A percentile compares a stretch with the other conserved stretches of the same genome.
phyloP scores from a whole-genome alignment of 2,113 vertebrate genomes.

The Microcebus lehilahytsara region DNA sequence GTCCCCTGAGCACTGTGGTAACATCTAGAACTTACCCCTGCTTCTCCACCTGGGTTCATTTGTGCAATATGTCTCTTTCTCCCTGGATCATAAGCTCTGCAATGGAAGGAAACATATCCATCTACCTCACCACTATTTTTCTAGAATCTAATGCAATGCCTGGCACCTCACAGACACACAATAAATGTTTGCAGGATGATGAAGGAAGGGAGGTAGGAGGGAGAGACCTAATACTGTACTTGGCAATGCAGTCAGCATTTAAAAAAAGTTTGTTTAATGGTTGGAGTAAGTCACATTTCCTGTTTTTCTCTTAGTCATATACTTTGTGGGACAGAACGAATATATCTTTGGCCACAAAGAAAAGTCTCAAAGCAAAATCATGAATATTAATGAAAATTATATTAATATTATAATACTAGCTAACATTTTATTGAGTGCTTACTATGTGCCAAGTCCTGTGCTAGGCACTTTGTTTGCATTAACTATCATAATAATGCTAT shows the following conservation, averaged over 20 bases:
- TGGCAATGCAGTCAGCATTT: constrained; percentile 23
- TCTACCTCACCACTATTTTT: not conserved
- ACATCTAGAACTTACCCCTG: not conserved
- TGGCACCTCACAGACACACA: not conserved
- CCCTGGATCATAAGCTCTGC: not conserved
- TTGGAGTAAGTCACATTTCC: constrained; percentile 56
- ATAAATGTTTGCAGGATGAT: constrained; percentile 10
- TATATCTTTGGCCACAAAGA: not conserved
- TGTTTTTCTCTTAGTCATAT: constrained; percentile 67
- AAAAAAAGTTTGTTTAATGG: constrained; percentile 3
- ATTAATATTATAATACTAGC: not conserved
- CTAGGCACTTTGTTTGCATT: not conserved
- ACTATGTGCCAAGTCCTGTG: not conserved
- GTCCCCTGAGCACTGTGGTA: not conserved
- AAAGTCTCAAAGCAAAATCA: constrained; percentile 37
- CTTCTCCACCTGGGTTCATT: not conserved
- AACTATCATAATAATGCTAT: not conserved
- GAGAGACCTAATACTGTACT: not conserved
- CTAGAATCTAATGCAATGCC: not conserved
- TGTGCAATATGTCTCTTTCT: not conserved
- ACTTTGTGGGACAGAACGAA: constrained; percentile 25
- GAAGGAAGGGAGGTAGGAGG: not conserved
- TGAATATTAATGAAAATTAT: not conserved
- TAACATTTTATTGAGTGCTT: not conserved
- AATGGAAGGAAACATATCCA: not conserved